These are phyloP conservation scores for Drosophila carrolli DNA, from an alignment of 1,140 invertebrate genomes.

Conservation along the genomic window DNA sequence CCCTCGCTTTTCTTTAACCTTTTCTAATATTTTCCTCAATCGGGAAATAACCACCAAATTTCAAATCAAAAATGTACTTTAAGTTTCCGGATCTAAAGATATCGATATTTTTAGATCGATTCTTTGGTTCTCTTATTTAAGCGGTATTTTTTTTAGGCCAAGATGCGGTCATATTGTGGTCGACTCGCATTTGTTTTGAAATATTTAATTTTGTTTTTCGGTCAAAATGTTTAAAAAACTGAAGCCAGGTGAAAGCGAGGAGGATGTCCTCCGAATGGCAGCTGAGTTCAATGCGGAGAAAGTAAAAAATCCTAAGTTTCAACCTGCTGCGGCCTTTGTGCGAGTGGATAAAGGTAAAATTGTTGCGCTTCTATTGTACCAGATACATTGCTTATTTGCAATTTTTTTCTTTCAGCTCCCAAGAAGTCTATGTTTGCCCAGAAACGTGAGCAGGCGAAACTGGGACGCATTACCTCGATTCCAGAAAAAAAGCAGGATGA, in stretches of 20 bases:
- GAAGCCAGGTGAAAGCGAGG: slow-evolving; percentile 88
- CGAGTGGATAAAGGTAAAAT: slow-evolving; percentile 85
- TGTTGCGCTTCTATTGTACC: background rate
- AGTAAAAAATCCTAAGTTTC: slow-evolving; percentile 84
- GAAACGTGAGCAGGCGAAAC: slow-evolving; percentile 66
- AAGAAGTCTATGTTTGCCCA: slow-evolving; percentile 77
- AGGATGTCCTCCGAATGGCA: slow-evolving; percentile 89
- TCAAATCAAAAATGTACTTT: background rate
- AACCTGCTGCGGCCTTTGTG: slow-evolving; percentile 87
- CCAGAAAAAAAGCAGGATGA: background rate
- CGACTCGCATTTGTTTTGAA: slow-evolving; percentile 18
- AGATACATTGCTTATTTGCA: background rate
- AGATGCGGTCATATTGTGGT: background rate
- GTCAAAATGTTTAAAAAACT: slow-evolving; percentile 87
- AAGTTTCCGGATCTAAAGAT: too few relatives aligned
- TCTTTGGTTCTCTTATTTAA: too few relatives aligned
- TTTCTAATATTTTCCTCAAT: too few relatives aligned
- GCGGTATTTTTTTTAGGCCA: background rate
- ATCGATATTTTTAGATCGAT: too few relatives aligned
- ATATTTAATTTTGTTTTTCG: slow-evolving; percentile 8
- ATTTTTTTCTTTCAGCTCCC: slow-evolving; percentile 21
- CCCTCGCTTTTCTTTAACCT: too few relatives aligned
- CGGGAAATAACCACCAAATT: background rate
- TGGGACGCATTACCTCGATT: slow-evolving; percentile 17
- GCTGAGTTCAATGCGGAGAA: slow-evolving; percentile 88